phyloP scores from a whole-genome alignment of 2,888 invertebrate species.

The Xestia c-nigrum region DNA sequence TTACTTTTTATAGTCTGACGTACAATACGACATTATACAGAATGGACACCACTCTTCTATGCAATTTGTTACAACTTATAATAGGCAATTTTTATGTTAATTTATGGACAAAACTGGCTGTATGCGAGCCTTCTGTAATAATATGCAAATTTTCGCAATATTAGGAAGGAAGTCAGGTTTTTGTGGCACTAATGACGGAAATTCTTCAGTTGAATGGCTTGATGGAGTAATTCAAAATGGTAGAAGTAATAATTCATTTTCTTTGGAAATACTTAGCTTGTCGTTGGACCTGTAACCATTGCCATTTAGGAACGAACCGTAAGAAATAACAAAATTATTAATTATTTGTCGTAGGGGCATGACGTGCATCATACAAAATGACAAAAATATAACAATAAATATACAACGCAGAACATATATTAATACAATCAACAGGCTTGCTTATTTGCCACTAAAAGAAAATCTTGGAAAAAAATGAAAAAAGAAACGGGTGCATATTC shows the following conservation, averaged over 20 bases:
- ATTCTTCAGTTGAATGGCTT: slow-evolving; percentile 20
- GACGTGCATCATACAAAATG: too few species aligned
- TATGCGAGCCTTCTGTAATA: slow-evolving; percentile 27
- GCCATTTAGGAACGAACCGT: background rate
- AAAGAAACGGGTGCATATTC: background rate
- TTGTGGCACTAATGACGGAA: slow-evolving; percentile 19
- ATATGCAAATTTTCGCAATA: slow-evolving; percentile 33
- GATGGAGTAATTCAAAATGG: slow-evolving; percentile 4
- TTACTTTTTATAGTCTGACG: slow-evolving; percentile 53
- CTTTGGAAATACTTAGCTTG: background rate
- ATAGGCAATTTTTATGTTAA: slow-evolving; percentile 47
- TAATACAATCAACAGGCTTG: too few species aligned
- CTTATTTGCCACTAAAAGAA: background rate
- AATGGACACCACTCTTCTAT: slow-evolving; percentile 23
- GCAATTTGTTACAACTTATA: slow-evolving; percentile 31
- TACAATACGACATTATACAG: slow-evolving; percentile 24
- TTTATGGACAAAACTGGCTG: slow-evolving; percentile 31
- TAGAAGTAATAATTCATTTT: background rate
- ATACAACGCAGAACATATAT: too few species aligned
- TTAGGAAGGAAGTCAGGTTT: slow-evolving; percentile 14
- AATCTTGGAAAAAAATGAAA: background rate
- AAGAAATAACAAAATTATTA: background rate
- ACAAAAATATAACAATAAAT: too few species aligned
- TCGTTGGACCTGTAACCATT: background rate
- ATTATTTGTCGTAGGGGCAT: too few species aligned